A percentile compares a stretch with the other conserved stretches of the same genome.
phyloP scores from a whole-genome alignment of 2,888 invertebrate species.

The Andricus quercusramuli region DNA sequence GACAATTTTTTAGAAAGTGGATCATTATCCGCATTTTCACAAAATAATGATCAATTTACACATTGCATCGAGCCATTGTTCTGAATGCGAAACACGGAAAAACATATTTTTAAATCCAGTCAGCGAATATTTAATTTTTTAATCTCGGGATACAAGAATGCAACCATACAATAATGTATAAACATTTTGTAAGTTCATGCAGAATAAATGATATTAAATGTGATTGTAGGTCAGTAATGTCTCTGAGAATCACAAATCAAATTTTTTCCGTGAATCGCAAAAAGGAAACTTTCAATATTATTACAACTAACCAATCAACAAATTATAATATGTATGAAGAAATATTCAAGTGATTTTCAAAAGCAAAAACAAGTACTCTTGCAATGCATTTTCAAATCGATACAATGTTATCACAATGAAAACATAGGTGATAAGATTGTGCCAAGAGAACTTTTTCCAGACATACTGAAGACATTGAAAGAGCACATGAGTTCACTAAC shows the following conservation, averaged over 20 bases:
- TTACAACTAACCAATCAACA: not conserved
- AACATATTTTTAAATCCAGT: not conserved
- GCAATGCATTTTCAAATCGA: slow-evolving; percentile 12
- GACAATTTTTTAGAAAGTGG: too few species aligned
- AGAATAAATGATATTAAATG: not conserved
- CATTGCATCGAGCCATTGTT: slow-evolving; percentile 8
- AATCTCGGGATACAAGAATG: not conserved
- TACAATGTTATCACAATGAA: slow-evolving; percentile 20
- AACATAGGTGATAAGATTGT: slow-evolving; percentile 28
- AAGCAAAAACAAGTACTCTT: slow-evolving; percentile 20
- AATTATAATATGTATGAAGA: slow-evolving; percentile 6
- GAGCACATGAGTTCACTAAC: slow-evolving; percentile 4
- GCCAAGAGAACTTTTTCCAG: not conserved
- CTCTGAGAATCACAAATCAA: not conserved
- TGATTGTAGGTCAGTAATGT: not conserved
- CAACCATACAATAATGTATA: not conserved
- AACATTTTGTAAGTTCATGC: not conserved
- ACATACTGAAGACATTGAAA: slow-evolving; percentile 5
- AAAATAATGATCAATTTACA: slow-evolving; percentile 8
- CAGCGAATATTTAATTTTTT: not conserved
- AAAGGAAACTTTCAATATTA: not conserved
- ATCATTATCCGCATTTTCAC: not conserved
- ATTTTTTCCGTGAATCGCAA: slow-evolving; percentile 20
- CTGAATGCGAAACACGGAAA: slow-evolving; percentile 12
- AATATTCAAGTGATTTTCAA: slow-evolving; percentile 4